Evolutionary conservation across 2,888 invertebrate genomes (phyloP), one percentile per base, ranked within the genome.

Genomic region (Megaustenia siamemsis): DNA sequence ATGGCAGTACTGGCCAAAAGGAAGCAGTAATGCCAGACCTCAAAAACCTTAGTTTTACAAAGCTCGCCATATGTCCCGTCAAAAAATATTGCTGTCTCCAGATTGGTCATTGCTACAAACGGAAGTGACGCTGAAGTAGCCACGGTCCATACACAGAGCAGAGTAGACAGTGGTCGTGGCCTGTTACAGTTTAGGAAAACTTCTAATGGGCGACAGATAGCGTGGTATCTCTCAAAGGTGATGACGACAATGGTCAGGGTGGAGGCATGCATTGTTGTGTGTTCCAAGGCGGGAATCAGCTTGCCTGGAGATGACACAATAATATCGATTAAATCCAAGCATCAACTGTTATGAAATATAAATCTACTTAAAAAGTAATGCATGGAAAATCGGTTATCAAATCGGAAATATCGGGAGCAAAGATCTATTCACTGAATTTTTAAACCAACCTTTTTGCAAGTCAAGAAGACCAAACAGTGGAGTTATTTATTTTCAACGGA

Each of bases 191-290:
- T 53, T 24, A 94, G 93, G 78, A 93, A 93, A 10, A 97, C 98
- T 90, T 83, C 86, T 75, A 98, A 95, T 0, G 98, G 98, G 93
- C 97, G 97, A 94, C 98, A 98, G 93, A 98, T 98, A 88, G 98
- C 98, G 94, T 97, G 97, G 94, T 96, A 97, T 10, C 97, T 95
- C 94, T 98, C 98, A 94, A 98, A 97, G 0, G 97, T 97, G 94
- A 98, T 98, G 85, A 98, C 98, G 91, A 98, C 95, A 92, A 98
- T 98, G 69, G 98, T 98, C 79, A 98, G 95, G 5, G 98, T 97
- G 63, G 97, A 97, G 43, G 97, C 97, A 93, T 98, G 97, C 2
- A 97, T 97, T 63, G 97, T 97, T 0, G 97, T 97, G 92, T 97
- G 95, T 94, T 98, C 98, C 86, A 98, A 96, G 93, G 98, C 98